These are phyloP conservation scores for Virgularia gustaviana DNA, from an alignment of 92 coral and sea anemone genomes.

Conservation along the genomic window DNA sequence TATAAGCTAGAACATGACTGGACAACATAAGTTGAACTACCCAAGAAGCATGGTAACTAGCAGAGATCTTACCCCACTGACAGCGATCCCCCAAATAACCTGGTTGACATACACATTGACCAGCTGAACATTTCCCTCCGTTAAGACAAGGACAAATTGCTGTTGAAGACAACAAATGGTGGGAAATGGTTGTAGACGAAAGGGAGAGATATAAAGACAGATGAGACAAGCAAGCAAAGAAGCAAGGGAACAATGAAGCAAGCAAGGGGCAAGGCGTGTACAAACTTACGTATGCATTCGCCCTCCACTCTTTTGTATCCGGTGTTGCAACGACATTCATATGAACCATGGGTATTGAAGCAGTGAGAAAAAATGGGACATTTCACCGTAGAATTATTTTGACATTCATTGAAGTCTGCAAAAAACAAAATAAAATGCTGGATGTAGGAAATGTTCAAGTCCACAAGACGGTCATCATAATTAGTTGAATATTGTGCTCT, in stretches of 20 bases:
- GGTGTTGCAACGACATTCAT: constrained; percentile 66
- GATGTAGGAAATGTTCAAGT: background rate
- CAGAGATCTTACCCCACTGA: constrained; percentile 89
- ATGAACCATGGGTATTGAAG: constrained; percentile 78
- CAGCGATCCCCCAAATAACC: constrained; percentile 87
- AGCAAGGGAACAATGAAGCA: background rate
- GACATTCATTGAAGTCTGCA: constrained; percentile 80
- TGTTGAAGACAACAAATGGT: background rate
- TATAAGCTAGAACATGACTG: no score
- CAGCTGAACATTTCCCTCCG: constrained; percentile 75
- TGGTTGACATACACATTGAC: constrained; percentile 70
- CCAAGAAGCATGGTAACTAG: background rate
- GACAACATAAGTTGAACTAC: no score
- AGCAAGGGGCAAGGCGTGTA: background rate
- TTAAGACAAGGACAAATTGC: no score
- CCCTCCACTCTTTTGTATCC: constrained; percentile 71
- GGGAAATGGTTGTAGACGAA: background rate
- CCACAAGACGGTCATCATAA: background rate
- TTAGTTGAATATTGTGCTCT: no score
- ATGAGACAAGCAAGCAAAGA: background rate
- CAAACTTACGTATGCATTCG: constrained; percentile 68
- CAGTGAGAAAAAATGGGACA: constrained; percentile 80
- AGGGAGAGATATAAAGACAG: background rate
- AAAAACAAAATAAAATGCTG: background rate
- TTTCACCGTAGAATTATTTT: constrained; percentile 41